Percentiles rank a stretch among this genome's conserved stretches.
These are phyloP conservation scores for Epizoanthus stellaris DNA, from an alignment of 92 coral and sea anemone species.

Conservation along the genomic window DNA sequence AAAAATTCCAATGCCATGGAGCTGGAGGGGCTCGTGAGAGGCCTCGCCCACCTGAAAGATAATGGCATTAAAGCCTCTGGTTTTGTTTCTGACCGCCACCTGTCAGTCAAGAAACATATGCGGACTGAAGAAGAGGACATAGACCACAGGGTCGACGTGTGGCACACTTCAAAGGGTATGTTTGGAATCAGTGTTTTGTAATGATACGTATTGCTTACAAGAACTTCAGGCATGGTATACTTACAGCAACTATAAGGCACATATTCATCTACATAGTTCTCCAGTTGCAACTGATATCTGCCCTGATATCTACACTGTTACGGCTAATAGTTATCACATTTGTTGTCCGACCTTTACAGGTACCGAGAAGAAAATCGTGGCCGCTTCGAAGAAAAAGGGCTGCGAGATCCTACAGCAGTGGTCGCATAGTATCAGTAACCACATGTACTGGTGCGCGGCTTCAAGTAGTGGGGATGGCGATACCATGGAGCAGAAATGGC, in stretches of 20 bases:
- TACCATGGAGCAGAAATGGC: constrained; percentile 5
- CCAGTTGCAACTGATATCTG: too few species aligned
- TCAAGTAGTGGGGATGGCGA: constrained; percentile 17
- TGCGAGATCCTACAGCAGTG: constrained; percentile 24
- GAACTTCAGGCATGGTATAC: too few species aligned
- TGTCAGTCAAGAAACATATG: background rate
- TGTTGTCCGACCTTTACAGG: background rate
- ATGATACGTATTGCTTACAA: too few species aligned
- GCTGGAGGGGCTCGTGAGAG: constrained; percentile 20
- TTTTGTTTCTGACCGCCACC: background rate
- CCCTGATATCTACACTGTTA: too few species aligned
- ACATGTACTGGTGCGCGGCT: constrained; percentile 42
- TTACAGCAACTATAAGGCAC: too few species aligned
- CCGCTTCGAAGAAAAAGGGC: constrained; percentile 28
- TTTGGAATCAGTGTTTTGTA: too few species aligned
- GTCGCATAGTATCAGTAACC: constrained; percentile 30
- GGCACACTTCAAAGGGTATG: constrained; percentile 37
- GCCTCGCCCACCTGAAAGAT: background rate
- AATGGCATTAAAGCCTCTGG: background rate
- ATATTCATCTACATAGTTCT: too few species aligned
- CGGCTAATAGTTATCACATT: too few species aligned
- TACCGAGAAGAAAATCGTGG: constrained; percentile 9
- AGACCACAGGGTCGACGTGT: constrained; percentile 14
- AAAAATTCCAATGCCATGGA: constrained; percentile 21
- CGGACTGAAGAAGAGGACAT: background rate